These are phyloP conservation scores for Idaea biselata DNA, from an alignment of 2,888 invertebrate genomes.

Conservation along the genomic window DNA sequence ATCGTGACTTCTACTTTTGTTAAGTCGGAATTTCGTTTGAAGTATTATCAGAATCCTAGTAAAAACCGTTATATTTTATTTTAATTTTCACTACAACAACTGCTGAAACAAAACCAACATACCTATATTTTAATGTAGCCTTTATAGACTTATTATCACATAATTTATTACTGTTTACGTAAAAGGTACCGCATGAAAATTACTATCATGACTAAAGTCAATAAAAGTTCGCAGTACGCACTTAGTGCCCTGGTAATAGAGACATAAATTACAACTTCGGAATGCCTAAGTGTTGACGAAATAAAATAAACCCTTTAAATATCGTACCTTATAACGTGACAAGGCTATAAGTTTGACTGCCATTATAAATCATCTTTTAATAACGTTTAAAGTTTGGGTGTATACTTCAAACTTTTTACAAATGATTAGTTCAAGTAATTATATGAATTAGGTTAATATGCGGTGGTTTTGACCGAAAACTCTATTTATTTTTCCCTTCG, in stretches of 20 bases:
- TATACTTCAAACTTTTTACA: conserved; percentile 50
- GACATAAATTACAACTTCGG: conserved; percentile 28
- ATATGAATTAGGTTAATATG: conserved; percentile 79
- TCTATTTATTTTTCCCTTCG: conserved; percentile 54
- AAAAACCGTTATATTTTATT: conserved; percentile 61
- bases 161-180: conserved; percentile 4
- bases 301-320: conserved; percentile 42
- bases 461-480: conserved; percentile 65
- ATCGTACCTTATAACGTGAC: conserved; percentile 46
- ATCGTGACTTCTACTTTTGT: conserved; percentile 70
- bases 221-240: conserved; percentile 23
- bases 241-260: conserved; percentile 25
- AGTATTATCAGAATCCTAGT: conserved; percentile 70
- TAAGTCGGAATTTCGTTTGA: conserved; percentile 66
- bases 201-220: conserved; percentile 26
- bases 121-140: neutral
- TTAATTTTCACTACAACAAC: conserved; percentile 45
- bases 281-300: conserved; percentile 49
- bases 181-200: conserved; percentile 11
- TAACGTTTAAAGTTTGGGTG: conserved; percentile 26
- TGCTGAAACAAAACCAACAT: neutral
- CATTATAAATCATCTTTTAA: conserved; percentile 60
- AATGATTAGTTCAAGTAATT: conserved; percentile 77
- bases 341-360: conserved; percentile 42
- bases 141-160: conserved; percentile 4